A percentile compares a stretch with the other conserved stretches of the same genome.
These are phyloP conservation scores for Itoplectis maculator DNA, from an alignment of 2,888 invertebrate genomes.

Conservation along the genomic window DNA sequence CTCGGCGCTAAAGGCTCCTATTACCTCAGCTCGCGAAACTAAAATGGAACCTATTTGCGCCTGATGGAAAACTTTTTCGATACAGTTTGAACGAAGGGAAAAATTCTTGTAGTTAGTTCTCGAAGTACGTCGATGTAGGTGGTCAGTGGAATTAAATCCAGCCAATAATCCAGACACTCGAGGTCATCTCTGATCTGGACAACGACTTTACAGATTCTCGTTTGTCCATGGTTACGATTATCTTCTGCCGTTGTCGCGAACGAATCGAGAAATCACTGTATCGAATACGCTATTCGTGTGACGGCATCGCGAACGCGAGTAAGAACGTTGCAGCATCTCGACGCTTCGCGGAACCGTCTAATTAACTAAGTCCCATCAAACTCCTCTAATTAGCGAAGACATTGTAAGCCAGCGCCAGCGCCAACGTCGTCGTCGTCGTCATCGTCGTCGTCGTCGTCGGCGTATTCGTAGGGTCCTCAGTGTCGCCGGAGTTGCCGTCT, in stretches of 20 bases:
- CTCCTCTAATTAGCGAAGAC: slow-evolving; percentile 57
- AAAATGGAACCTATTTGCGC: slow-evolving; percentile 55
- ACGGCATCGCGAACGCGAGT: slow-evolving; percentile 12
- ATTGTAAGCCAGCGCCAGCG: slow-evolving; percentile 36
- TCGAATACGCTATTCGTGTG: slow-evolving; percentile 2
- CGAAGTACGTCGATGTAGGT: too few species aligned
- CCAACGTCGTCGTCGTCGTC: slow-evolving; percentile 22
- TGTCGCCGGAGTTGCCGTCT: slow-evolving; percentile 13
- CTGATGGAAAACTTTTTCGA: too few species aligned
- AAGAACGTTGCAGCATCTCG: slow-evolving; percentile 8
- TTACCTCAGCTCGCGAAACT: slow-evolving; percentile 37
- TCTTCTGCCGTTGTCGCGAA: neutral
- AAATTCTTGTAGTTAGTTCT: too few species aligned
- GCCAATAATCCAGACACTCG: too few species aligned
- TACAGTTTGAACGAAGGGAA: too few species aligned
- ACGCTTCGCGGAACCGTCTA: slow-evolving; percentile 42
- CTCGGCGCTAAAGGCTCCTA: slow-evolving; percentile 3
- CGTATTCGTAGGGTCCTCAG: slow-evolving; percentile 23
- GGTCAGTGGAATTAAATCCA: too few species aligned
- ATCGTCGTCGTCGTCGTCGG: slow-evolving; percentile 22
- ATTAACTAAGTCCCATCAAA: slow-evolving; percentile 55
- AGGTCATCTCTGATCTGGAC: too few species aligned
- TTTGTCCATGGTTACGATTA: neutral
- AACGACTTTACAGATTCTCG: neutral
- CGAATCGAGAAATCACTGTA: slow-evolving; percentile 2